Percentiles rank a stretch among this genome's conserved stretches.
phyloP scores from a whole-genome alignment of 2,888 invertebrate species.

The Euphydryas editha region DNA sequence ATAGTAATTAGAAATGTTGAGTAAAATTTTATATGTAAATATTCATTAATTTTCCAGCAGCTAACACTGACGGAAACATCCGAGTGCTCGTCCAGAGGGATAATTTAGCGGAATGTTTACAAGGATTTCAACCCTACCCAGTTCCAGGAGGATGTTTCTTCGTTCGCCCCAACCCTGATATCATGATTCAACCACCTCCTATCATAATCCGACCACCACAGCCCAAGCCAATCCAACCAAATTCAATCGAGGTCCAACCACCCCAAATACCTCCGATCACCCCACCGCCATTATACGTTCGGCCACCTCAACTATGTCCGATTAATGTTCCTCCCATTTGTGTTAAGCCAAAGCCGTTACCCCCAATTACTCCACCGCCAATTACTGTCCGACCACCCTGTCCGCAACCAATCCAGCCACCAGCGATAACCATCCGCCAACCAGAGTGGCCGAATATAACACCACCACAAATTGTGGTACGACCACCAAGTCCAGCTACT shows the following conservation, averaged over 20 bases:
- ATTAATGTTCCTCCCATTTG: slow-evolving; percentile 56
- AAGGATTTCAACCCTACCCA: slow-evolving; percentile 59
- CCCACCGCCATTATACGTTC: slow-evolving; percentile 55
- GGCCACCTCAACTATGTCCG: slow-evolving; percentile 50
- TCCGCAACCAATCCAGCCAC: slow-evolving; percentile 50
- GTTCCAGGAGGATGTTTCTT: slow-evolving; percentile 67
- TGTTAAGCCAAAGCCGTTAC: slow-evolving; percentile 53
- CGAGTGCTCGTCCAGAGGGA: slow-evolving; percentile 50
- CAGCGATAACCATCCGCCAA: slow-evolving; percentile 49
- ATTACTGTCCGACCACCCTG: slow-evolving; percentile 57
- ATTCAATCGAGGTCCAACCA: slow-evolving; percentile 55
- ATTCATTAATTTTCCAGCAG: slow-evolving; percentile 50
- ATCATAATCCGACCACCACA: slow-evolving; percentile 60
- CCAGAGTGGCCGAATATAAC: slow-evolving; percentile 45
- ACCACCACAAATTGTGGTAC: slow-evolving; percentile 54
- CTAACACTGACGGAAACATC: slow-evolving; percentile 59
- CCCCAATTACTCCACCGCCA: slow-evolving; percentile 56
- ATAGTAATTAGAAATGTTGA: no score
- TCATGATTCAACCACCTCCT: slow-evolving; percentile 66
- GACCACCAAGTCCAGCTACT: slow-evolving; percentile 51
- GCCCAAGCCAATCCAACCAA: slow-evolving; percentile 54
- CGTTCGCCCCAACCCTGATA: slow-evolving; percentile 60
- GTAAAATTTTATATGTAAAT: no score
- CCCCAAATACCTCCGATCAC: slow-evolving; percentile 51
- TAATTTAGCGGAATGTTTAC: slow-evolving; percentile 50